phyloP scores from a whole-genome alignment of 2,888 invertebrate genomes.

The Limulus polyphemus region DNA sequence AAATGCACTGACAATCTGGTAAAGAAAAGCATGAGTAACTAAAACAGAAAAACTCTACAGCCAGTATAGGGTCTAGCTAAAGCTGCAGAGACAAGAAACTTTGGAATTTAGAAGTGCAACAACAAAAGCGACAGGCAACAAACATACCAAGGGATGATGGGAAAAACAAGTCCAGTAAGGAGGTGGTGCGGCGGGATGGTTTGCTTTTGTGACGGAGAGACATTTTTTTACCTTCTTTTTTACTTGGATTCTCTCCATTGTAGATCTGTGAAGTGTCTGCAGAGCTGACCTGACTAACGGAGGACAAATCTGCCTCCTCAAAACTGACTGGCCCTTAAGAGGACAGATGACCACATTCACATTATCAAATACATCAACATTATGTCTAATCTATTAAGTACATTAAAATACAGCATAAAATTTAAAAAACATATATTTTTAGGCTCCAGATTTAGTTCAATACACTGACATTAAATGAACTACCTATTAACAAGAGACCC shows the following conservation, averaged over 20 bases:
- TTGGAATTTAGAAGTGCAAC: constrained; percentile 6
- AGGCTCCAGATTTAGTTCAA: too few species aligned
- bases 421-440: too few species aligned
- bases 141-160: constrained; percentile 82
- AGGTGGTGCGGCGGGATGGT: constrained; percentile 82
- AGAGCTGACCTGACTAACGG: constrained; percentile 26
- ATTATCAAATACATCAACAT: too few species aligned
- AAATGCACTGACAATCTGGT: too few species aligned
- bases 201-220: constrained; percentile 41
- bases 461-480: too few species aligned
- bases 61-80: constrained; percentile 3
- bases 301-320: constrained; percentile 40
- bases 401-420: too few species aligned
- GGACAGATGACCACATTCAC: too few species aligned
- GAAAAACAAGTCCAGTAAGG: constrained; percentile 87
- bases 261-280: constrained; percentile 16
- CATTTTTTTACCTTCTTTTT: constrained; percentile 45
- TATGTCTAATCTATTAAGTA: too few species aligned
- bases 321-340: constrained; percentile 40
- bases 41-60: not conserved
- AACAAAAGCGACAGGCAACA: constrained; percentile 17
- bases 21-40: too few species aligned
- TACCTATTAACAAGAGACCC: too few species aligned
- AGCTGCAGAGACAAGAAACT: not conserved
- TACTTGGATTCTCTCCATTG: constrained; percentile 43